These are phyloP conservation scores for Tenualosa thibaudeaui DNA, from an alignment of 2,797 vertebrate genomes.

Conservation along the genomic window DNA sequence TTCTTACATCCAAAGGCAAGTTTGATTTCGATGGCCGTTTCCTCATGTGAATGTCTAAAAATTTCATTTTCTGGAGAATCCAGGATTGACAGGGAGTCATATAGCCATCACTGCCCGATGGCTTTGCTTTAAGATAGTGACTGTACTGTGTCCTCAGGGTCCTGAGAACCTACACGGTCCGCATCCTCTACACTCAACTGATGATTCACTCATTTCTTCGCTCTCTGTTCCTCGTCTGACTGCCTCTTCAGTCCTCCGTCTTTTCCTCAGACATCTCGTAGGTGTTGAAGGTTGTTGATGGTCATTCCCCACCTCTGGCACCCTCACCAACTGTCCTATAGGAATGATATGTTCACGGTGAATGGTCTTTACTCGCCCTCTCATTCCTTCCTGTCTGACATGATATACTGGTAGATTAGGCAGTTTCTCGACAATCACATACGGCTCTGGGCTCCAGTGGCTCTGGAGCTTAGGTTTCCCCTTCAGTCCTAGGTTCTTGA, in stretches of 20 bases:
- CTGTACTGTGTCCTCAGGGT: background rate
- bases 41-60: slow-evolving; percentile 10
- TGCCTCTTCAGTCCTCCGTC: background rate
- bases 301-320: background rate
- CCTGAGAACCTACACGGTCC: background rate
- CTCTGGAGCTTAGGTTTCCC: background rate
- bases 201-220: background rate
- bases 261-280: background rate
- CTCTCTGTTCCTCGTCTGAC: background rate
- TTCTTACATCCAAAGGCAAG: background rate
- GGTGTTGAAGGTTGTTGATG: background rate
- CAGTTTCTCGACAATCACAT: background rate
- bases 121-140: background rate
- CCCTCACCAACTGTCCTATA: too few relatives aligned
- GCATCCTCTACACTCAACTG: background rate
- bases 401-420: background rate
- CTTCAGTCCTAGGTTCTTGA: background rate
- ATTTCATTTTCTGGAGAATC: background rate
- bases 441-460: background rate
- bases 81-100: background rate
- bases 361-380: slow-evolving; percentile 1
- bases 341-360: background rate
- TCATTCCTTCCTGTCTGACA: background rate
- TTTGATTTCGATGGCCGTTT: slow-evolving; percentile 21
- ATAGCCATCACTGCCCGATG: background rate